Conservation (phyloP, 2,113 vertebrate genomes). For the Gnathonemus longibarbis region DNA sequence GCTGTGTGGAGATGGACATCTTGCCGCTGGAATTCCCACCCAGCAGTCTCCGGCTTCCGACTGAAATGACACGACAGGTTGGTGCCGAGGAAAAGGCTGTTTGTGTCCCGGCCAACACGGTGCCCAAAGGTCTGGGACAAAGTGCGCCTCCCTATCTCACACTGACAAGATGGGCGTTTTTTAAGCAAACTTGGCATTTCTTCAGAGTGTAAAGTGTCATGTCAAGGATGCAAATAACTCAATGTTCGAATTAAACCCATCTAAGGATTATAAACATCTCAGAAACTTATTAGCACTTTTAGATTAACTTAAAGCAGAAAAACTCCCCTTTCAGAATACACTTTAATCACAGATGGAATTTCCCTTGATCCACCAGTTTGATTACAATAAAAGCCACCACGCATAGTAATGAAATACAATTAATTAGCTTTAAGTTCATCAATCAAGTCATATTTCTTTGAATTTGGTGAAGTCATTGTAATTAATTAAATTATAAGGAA, state of each 20-base stretch:
- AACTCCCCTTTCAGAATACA: neutral
- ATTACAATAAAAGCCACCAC: neutral
- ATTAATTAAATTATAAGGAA: neutral
- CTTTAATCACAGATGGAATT: neutral
- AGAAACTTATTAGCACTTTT: neutral
- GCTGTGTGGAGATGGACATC: constrained; percentile 82
- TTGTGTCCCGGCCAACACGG: constrained; percentile 30
- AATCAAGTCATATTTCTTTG: neutral
- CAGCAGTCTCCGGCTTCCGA: constrained; percentile 61
- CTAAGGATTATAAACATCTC: neutral
- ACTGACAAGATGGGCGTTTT: constrained; percentile 19
- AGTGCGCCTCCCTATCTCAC: constrained; percentile 36
- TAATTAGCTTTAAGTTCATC: neutral
- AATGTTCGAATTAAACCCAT: neutral
- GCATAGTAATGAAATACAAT: neutral
- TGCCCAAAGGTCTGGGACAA: constrained; percentile 44
- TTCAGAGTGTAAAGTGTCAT: neutral
- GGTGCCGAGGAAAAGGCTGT: constrained; percentile 23
- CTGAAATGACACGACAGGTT: constrained; percentile 48
- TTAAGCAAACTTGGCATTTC: constrained; percentile 7
- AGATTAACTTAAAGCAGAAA: neutral
- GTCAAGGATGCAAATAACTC: neutral
- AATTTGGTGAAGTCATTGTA: neutral
- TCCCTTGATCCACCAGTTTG: neutral
- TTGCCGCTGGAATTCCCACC: constrained; percentile 47